These are phyloP conservation scores for Amblyjoppa proteus DNA, from an alignment of 2,888 invertebrate genomes.

Conservation along the genomic window DNA sequence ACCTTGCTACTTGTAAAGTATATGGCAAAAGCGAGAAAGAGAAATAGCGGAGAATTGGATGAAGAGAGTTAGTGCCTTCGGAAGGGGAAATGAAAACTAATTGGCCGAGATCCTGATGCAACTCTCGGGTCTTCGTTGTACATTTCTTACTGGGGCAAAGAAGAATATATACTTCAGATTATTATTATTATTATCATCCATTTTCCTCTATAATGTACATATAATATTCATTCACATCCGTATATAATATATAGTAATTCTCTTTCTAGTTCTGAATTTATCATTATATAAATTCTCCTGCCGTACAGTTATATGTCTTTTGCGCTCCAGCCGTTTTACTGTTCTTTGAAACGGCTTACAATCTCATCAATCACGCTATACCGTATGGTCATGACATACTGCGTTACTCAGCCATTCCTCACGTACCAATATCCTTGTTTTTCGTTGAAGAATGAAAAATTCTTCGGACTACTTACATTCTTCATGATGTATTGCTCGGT, in stretches of 20 bases:
- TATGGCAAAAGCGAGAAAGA: constrained; percentile 36
- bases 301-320: constrained; percentile 26
- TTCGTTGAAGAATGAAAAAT: constrained; percentile 22
- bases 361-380: constrained; percentile 58
- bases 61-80: constrained; percentile 55
- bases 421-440: constrained; percentile 2
- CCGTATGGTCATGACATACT: constrained; percentile 44
- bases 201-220: constrained; percentile 4
- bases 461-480: constrained; percentile 9
- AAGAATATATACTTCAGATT: constrained; percentile 17
- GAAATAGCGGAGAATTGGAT: constrained; percentile 42
- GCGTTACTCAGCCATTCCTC: constrained; percentile 18
- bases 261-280: constrained; percentile 33
- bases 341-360: constrained; percentile 54
- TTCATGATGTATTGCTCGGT: constrained; percentile 1
- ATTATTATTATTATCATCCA: constrained; percentile 30
- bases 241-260: background rate
- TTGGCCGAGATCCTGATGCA: constrained; percentile 70
- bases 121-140: constrained; percentile 28
- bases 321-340: constrained; percentile 28
- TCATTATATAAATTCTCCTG: constrained; percentile 45
- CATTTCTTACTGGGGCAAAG: constrained; percentile 18
- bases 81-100: constrained; percentile 72
- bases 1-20: constrained; percentile 6
- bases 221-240: background rate